These are phyloP conservation scores for Meandrusa payeni DNA, from an alignment of 2,888 invertebrate genomes.

Conservation along the genomic window DNA sequence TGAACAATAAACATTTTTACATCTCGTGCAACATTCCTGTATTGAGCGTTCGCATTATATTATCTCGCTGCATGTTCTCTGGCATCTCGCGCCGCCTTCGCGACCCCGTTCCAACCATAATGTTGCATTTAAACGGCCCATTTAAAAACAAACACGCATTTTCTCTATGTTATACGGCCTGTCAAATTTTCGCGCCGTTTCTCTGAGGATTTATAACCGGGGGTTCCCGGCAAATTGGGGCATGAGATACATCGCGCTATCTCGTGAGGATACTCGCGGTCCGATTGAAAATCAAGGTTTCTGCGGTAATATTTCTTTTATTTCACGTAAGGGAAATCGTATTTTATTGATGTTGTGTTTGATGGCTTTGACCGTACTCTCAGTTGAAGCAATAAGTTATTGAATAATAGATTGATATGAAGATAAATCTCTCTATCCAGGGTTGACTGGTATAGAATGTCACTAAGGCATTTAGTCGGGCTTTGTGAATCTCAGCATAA, in stretches of 20 bases:
- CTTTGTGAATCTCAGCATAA: no score
- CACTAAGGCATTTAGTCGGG: no score
- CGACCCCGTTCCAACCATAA: constrained; percentile 20
- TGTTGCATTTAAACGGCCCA: constrained; percentile 22
- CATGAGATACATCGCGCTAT: constrained; percentile 9
- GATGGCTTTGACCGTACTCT: neutral
- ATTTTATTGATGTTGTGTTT: constrained; percentile 5
- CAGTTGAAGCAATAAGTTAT: neutral
- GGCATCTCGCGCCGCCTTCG: constrained; percentile 11
- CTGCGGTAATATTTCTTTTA: constrained; percentile 15
- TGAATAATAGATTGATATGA: no score
- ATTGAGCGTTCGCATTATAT: constrained; percentile 4
- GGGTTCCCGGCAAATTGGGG: constrained; percentile 11
- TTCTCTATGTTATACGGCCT: constrained; percentile 16
- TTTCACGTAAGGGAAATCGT: constrained; percentile 23
- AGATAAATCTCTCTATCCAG: no score
- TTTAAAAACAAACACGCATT: constrained; percentile 18
- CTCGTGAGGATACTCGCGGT: constrained; percentile 15
- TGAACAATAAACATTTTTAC: neutral
- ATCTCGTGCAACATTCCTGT: neutral
- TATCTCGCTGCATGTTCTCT: constrained; percentile 4
- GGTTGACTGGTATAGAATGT: no score
- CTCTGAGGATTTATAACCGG: constrained; percentile 13
- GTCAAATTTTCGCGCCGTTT: constrained; percentile 25
- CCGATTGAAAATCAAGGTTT: constrained; percentile 20